Base-by-base conservation (phyloP, 2,113 vertebrate genomes). In the Holacanthus passer region DNA sequence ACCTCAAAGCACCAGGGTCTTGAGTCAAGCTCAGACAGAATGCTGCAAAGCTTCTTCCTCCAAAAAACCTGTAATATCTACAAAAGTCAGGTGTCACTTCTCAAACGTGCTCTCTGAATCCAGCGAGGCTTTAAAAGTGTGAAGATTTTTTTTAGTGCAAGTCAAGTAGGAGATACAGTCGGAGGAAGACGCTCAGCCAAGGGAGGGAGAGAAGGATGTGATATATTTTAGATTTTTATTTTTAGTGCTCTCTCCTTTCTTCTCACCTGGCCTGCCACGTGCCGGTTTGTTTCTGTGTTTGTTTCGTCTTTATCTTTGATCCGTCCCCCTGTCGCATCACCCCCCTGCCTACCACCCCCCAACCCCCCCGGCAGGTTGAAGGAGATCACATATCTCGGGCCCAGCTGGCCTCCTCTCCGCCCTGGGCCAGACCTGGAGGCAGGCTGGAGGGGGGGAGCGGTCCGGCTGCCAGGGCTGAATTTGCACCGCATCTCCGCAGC, bases 391-490 rank as follows among this genome's bases (percentile, higher is more conserved):
- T 39, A 56, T 65, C 69, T 71, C 24, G 24, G 19, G 55, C 53
- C 65, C 71, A 71, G 68, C 70, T 66, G 74, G 84, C 74, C 75
- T 64, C 50, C n/a, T 68, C 52, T 62, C 68, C 0, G 32, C 76
- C 71, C 4, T 55, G 60, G 72, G 80, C 65, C 67, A 59, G 73
- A n/a, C 77, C 64, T 43, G 65, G 50, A 63, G 72, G 85, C 43
- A 63, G 65, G 70, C 43, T 52, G 80, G 35, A 63, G 58, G 83
- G 58, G 83, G 43, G 75, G 73, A 79, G 58, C 82, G 75, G 84
- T 85, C 82, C 79, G 35, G 82, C 84, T 81, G 64, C 71, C 59
- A 53, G 88, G 63, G 76, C 86, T 81, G 84, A 73, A 81, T 39
- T 7, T 2, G 9, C 24, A 3, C 4, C 1, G 65, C 22, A 1